Evolutionary conservation across 1,140 invertebrate genomes (phyloP), one percentile per base, ranked within the genome.

Genomic region (Dendrolimus punctatus): DNA sequence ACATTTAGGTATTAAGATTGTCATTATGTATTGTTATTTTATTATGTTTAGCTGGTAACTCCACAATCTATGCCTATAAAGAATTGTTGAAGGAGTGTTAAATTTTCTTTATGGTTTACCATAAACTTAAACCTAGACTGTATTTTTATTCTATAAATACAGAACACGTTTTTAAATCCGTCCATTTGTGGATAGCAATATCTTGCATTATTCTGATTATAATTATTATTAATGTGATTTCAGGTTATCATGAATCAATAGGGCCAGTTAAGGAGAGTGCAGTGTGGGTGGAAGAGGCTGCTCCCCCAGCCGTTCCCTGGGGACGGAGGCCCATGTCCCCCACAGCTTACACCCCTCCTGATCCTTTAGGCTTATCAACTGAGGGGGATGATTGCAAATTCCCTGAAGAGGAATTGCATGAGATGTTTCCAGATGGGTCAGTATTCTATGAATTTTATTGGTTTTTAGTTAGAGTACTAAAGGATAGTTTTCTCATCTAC

Each of bases 271-370:
- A 99, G 85, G 98, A 99, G 80, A 98, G 96, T 69, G 96, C 97
- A n/a, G 96, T 99, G 6, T 99, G 98, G 98, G 95, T 99, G 1
- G 98, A 99, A 86, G 98, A 98, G 87, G 93, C 93, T 40, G 92
- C 92, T 4, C 87, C 92, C 4, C 91, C 93, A 51, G 93, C 91
- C 57, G 88, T 94, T 43, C 90, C 92, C 51, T 95, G 95, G 92
- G 92, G 95, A 38, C 90, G 94, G 46, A 86, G 96, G 64, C 93
- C 95, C 3, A 87, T 96, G 53, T 93, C 94, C 0, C 93, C 95
- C 2, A 93, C 93, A n/a, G 92, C 92, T 46, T 92, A 95, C 72
- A 94, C 95, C 51, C 93, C 96, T 63, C 96, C 98, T 68, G 97
- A 99, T 89, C 97, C 97, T 6, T 82, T 99, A 2, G 97, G 97